Conservation (phyloP, 2,113 vertebrate genomes). For the Gymnocephalus cernua region DNA sequence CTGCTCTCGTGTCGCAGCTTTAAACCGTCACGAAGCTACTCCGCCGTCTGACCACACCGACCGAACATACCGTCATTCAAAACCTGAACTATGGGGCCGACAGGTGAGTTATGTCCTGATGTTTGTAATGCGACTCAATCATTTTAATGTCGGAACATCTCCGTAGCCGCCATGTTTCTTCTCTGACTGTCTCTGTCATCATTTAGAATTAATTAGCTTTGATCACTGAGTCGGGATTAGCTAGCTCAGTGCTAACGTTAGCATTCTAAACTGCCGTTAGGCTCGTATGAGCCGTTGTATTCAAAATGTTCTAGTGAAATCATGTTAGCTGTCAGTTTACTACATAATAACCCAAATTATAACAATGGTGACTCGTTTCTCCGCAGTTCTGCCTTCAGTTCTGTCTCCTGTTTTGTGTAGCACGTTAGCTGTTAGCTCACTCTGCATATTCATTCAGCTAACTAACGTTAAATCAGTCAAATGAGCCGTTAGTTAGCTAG, state of each 20-base stretch:
- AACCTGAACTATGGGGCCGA: constrained; percentile 74
- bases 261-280: not conserved
- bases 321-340: accelerated
- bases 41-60: constrained; percentile 2
- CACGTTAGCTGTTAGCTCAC: constrained; percentile 20
- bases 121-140: accelerated
- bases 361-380: not conserved
- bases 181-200: not conserved
- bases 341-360: accelerated
- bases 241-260: not conserved
- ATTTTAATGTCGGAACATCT: accelerated
- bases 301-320: too few relatives aligned
- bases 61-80: not conserved
- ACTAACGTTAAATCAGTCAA: too few relatives aligned
- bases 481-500: too few relatives aligned
- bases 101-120: constrained; percentile 48
- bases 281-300: too few relatives aligned
- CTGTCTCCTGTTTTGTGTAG: not conserved
- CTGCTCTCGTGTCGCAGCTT: not conserved
- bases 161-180: not conserved
- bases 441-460: constrained; percentile 9
- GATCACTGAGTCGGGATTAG: not conserved
- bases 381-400: accelerated
- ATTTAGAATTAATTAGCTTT: not conserved
- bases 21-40: not conserved